These are phyloP conservation scores for Netelia virgata DNA, from an alignment of 2,888 invertebrate species.

Conservation along the genomic window DNA sequence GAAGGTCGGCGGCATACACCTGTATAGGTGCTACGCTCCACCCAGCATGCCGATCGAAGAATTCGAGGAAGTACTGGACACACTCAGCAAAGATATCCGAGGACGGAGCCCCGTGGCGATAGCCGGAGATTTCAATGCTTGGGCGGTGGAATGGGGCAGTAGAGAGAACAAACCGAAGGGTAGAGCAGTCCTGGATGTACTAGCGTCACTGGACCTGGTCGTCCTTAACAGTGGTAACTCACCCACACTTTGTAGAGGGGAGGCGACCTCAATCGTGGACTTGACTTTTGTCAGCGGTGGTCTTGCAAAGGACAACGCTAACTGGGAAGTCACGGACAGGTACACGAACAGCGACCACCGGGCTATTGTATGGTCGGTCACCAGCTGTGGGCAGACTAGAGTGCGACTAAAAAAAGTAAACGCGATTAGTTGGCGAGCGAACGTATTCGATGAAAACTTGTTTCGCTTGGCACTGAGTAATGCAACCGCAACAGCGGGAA, in stretches of 20 bases:
- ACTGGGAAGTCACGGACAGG: conserved; percentile 48
- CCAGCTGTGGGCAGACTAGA: not conserved
- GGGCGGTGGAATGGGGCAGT: conserved; percentile 71
- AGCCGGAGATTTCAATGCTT: conserved; percentile 70
- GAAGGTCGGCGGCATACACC: conserved; percentile 39
- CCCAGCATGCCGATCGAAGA: conserved; percentile 54
- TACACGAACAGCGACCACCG: conserved; percentile 65
- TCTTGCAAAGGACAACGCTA: conserved; percentile 60
- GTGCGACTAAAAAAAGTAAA: too few species aligned
- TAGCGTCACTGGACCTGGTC: conserved; percentile 58
- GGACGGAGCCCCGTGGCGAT: conserved; percentile 60
- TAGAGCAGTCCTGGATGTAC: conserved; percentile 58
- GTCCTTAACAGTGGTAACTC: conserved; percentile 61
- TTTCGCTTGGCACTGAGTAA: not conserved
- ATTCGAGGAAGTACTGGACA: conserved; percentile 58
- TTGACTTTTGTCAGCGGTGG: conserved; percentile 70
- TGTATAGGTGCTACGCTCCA: conserved; percentile 67
- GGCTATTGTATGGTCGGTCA: conserved; percentile 60
- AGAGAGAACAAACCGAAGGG: conserved; percentile 63
- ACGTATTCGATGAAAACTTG: not conserved
- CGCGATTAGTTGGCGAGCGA: not conserved
- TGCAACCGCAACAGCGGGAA: not conserved
- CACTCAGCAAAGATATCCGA: conserved; percentile 64
- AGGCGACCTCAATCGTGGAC: conserved; percentile 68
- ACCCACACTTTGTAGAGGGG: conserved; percentile 65